Percentiles rank a stretch among this genome's conserved stretches.
These are phyloP conservation scores for Enteromius anoplus DNA, from an alignment of 2,797 vertebrate species.

Conservation along the genomic window DNA sequence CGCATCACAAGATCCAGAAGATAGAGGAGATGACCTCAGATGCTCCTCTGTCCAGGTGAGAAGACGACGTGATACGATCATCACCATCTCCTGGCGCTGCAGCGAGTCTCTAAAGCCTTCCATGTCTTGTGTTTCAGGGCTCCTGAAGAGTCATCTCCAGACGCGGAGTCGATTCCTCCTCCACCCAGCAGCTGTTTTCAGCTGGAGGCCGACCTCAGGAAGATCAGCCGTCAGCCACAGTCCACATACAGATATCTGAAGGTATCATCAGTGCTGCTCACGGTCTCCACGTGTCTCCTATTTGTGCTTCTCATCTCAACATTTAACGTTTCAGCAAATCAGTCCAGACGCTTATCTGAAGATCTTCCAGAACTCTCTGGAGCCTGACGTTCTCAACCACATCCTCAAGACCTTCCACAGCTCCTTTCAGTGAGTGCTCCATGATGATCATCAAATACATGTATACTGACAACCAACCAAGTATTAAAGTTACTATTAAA, in stretches of 20 bases:
- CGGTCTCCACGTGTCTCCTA: neutral
- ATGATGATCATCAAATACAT: neutral
- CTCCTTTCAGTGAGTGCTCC: slow-evolving; percentile 86
- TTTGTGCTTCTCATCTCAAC: neutral
- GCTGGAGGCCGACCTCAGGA: slow-evolving; percentile 91
- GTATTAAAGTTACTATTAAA: too few relatives aligned
- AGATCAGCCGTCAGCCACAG: slow-evolving; percentile 81
- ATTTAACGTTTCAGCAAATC: slow-evolving; percentile 83
- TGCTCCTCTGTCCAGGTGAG: slow-evolving; percentile 60
- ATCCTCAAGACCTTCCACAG: slow-evolving; percentile 85
- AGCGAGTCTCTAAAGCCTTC: neutral
- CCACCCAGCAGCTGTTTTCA: slow-evolving; percentile 90
- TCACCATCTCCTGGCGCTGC: too few relatives aligned
- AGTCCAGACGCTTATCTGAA: slow-evolving; percentile 80
- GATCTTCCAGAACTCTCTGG: slow-evolving; percentile 91
- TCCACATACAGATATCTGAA: slow-evolving; percentile 87
- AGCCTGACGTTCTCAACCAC: slow-evolving; percentile 90
- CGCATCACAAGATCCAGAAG: slow-evolving; percentile 89
- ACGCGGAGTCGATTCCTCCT: slow-evolving; percentile 69
- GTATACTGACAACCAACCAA: neutral
- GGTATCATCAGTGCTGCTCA: slow-evolving; percentile 68
- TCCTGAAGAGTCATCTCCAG: neutral
- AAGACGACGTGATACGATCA: neutral
- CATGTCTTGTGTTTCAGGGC: slow-evolving; percentile 34
- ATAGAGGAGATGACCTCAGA: slow-evolving; percentile 83